Conservation (phyloP, 2,888 invertebrate species). For the Eurois occulta region DNA sequence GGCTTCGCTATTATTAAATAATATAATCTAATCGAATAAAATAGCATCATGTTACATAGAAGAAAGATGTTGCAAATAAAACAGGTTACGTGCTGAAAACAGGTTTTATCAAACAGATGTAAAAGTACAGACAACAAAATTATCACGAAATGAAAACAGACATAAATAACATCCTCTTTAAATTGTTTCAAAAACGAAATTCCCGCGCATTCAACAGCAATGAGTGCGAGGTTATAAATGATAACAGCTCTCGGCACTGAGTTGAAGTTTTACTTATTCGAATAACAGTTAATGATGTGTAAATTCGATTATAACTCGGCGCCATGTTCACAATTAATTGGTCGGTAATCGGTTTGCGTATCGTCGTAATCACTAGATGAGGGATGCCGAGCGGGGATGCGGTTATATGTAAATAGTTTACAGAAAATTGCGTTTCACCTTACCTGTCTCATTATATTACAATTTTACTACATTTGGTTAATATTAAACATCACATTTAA, state of each 20-base stretch:
- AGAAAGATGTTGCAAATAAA: conserved; percentile 1
- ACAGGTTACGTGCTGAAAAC: background rate
- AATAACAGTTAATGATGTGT: conserved; percentile 57
- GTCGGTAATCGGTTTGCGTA: conserved; percentile 62
- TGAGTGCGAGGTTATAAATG: conserved; percentile 37
- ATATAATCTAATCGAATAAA: conserved; percentile 23
- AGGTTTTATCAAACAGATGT: conserved; percentile 17
- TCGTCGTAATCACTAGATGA: conserved; percentile 52
- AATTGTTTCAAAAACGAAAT: conserved; percentile 39
- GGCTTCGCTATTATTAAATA: conserved; percentile 34
- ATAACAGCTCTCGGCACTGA: conserved; percentile 25
- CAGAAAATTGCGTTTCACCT: conserved; percentile 43
- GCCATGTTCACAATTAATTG: conserved; percentile 63
- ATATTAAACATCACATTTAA: conserved; percentile 20
- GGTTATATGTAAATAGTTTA: conserved; percentile 46
- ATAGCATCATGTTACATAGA: conserved; percentile 2
- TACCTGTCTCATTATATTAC: conserved; percentile 24
- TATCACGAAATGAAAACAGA: conserved; percentile 1
- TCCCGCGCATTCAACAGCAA: conserved; percentile 28
- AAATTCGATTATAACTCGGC: conserved; percentile 56
- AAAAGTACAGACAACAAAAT: conserved; percentile 21
- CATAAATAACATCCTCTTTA: conserved; percentile 13
- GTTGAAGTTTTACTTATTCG: conserved; percentile 60
- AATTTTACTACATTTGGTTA: conserved; percentile 15
- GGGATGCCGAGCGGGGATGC: conserved; percentile 36